phyloP scores from a whole-genome alignment of 1,140 invertebrate genomes.

The Acyrthosiphon pisum region DNA sequence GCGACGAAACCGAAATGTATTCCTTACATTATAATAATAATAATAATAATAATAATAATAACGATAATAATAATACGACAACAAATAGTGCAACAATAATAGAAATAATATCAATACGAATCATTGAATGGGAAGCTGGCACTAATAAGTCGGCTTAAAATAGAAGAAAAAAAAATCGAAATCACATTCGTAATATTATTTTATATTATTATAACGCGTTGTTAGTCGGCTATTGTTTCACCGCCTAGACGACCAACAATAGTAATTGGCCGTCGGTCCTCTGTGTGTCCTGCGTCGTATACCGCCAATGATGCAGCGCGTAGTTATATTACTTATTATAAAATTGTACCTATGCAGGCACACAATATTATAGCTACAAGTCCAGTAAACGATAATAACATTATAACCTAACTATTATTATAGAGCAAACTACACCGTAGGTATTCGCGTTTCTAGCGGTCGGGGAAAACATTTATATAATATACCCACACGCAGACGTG shows the following conservation, averaged over 20 bases:
- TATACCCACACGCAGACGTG: background rate
- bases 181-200: conserved; percentile 7
- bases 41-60: conserved; percentile 7
- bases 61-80: background rate
- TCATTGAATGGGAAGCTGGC: background rate
- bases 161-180: conserved; percentile 21
- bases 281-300: background rate
- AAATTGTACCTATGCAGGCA: background rate
- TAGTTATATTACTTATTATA: conserved; percentile 1
- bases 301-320: background rate
- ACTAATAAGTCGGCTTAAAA: conserved; percentile 32
- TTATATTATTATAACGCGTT: background rate
- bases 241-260: conserved; percentile 12
- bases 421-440: background rate
- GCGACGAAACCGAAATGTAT: conserved; percentile 28
- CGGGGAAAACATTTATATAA: background rate
- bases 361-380: background rate
- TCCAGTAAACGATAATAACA: background rate
- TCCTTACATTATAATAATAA: conserved; percentile 4
- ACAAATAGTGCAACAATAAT: conserved; percentile 11
- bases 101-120: conserved; percentile 28
- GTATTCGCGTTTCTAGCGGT: background rate
- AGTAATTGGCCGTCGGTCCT: conserved; percentile 42
- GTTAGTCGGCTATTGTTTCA: conserved; percentile 18
- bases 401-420: background rate